A percentile compares a stretch with the other conserved stretches of the same genome.
phyloP scores from a whole-genome alignment of 2,888 invertebrate species.

The Lasioglossum pauxillum region DNA sequence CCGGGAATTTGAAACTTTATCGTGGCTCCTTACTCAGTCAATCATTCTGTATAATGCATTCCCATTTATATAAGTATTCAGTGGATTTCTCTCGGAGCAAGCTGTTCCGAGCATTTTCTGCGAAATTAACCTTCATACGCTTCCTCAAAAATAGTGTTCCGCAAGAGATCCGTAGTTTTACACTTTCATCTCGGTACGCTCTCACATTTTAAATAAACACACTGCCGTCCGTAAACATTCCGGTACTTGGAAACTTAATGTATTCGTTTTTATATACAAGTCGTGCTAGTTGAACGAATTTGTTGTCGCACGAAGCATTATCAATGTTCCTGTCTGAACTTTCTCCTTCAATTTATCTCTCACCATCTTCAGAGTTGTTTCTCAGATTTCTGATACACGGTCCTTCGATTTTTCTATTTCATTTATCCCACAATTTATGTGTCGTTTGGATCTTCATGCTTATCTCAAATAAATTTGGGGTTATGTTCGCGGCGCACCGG shows the following conservation, averaged over 20 bases:
- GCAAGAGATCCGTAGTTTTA: background rate
- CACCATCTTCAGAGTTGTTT: background rate
- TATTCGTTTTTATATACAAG: background rate
- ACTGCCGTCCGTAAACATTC: background rate
- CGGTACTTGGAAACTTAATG: background rate
- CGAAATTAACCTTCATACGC: background rate
- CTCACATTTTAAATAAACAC: background rate
- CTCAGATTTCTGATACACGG: background rate
- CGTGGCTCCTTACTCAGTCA: constrained; percentile 10
- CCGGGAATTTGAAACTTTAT: constrained; percentile 4
- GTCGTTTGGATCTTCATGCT: background rate
- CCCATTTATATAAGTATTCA: background rate
- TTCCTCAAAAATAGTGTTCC: background rate
- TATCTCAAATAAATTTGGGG: background rate
- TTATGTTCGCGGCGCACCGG: too few relatives aligned
- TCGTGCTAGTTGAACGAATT: background rate
- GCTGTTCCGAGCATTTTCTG: background rate
- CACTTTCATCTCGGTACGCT: background rate
- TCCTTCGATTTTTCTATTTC: background rate
- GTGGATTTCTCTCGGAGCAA: background rate
- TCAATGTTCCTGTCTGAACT: background rate
- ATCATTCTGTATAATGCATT: constrained; percentile 7
- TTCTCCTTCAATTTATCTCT: background rate
- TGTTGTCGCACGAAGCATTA: background rate
- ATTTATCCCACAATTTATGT: background rate